Base-by-base conservation (phyloP, 2,113 vertebrate species). In the Perca fluviatilis region DNA sequence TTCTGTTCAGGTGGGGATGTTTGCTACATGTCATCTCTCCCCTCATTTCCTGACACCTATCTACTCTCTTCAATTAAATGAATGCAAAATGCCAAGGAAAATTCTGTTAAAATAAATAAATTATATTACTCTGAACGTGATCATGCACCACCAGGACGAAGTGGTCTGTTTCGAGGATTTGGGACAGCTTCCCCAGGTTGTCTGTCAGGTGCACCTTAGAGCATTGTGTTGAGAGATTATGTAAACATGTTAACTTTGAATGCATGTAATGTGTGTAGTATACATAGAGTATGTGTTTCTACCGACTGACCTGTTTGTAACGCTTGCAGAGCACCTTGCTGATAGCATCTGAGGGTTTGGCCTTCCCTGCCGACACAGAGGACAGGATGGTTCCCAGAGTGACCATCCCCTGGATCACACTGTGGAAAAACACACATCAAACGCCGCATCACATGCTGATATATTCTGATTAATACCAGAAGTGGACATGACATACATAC, bases 341-440 rank as follows among this genome's bases (percentile, higher is more conserved):
- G 56, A 98, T 96, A 9, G 97, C 91, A 40, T 98, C 97, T 0
- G 95, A 95, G 0, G 95, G 96, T 73, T 95, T 91, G 49, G 97
- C 95, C 91, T 97, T 97, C 21, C 96, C 97, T 9, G 90, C 95
- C 12, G 96, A 93, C 72, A 98, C 85, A 3, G 94, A 96, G 0
- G 96, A 96, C 46, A 99, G 94, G 95, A 98, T 96, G 79, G 96
- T 97, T 72, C 95, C 95, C 1, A 98, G 93, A 3, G 97, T 97
- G 84, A 98, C 97, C 95, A 97, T 95, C 19, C 98, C 97, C 60
- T 97, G 79, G 76, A 97, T 95, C 68, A 77, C 87, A 53, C 98
- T 99, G 93, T 23, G 87, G 50, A 88, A 51, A 78, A 46, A 82
- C 63, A 43, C 0, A n/a, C 18, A 27, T 43, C 6, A 66, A 15